Conservation (phyloP, 2,797 vertebrate genomes). For the Toxotes lorentzi region DNA sequence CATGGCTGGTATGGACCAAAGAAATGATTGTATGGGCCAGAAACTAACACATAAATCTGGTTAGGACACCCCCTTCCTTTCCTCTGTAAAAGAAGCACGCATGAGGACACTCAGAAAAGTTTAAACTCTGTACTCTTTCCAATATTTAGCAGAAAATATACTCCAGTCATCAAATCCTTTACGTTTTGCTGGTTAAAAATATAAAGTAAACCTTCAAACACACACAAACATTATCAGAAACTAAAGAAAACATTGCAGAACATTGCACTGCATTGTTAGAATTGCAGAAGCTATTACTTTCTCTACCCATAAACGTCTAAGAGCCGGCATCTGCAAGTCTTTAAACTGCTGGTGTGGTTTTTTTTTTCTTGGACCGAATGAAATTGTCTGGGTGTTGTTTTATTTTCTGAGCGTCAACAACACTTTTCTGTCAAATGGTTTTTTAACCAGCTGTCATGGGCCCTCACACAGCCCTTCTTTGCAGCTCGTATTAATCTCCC, state of each 20-base stretch:
- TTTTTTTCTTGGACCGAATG: neutral
- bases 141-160: too few species aligned
- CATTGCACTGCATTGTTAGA: neutral
- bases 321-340: neutral
- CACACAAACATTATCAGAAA: neutral
- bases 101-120: neutral
- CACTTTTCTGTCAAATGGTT: slow-evolving; percentile 20
- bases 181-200: too few species aligned
- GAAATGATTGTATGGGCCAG: neutral
- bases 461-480: slow-evolving; percentile 6
- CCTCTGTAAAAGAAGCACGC: neutral
- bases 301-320: neutral
- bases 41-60: neutral
- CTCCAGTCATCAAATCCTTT: too few species aligned
- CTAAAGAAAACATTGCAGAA: neutral
- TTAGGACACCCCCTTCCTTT: neutral
- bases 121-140: neutral
- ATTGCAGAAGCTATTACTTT: neutral
- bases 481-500: slow-evolving; percentile 2
- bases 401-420: neutral
- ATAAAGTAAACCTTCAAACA: neutral
- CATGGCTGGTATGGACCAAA: neutral
- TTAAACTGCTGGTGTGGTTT: neutral
- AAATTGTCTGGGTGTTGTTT: neutral
- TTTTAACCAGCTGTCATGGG: slow-evolving; percentile 14